Conservation (phyloP, 2,888 invertebrate genomes). For the Rhagonycha lutea region DNA sequence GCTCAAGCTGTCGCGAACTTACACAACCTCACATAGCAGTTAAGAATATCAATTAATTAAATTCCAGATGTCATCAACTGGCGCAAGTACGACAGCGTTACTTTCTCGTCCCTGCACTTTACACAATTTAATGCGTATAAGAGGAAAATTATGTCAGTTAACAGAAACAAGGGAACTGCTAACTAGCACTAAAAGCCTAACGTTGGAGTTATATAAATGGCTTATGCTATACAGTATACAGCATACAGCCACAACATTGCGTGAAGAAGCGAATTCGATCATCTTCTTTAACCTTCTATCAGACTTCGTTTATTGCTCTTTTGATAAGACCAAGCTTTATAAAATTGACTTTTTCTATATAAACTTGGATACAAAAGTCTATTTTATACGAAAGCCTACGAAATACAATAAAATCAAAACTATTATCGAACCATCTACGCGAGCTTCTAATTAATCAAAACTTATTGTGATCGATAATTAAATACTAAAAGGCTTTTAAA, state of each 20-base stretch:
- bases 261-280: constrained; percentile 41
- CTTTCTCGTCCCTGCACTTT: constrained; percentile 46
- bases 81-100: constrained; percentile 32
- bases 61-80: constrained; percentile 43
- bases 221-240: constrained; percentile 48
- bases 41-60: constrained; percentile 39
- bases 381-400: background rate
- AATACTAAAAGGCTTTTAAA: background rate
- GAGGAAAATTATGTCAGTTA: constrained; percentile 55
- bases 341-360: constrained; percentile 16
- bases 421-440: background rate
- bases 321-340: constrained; percentile 19
- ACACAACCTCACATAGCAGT: constrained; percentile 28
- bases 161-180: constrained; percentile 52
- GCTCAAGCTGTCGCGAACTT: constrained; percentile 25
- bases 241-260: constrained; percentile 41
- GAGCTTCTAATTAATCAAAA: background rate
- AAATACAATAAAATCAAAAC: background rate
- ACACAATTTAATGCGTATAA: constrained; percentile 52
- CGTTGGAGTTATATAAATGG: constrained; percentile 50
- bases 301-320: constrained; percentile 25
- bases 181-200: constrained; percentile 53
- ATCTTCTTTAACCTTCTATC: constrained; percentile 36
- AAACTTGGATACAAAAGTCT: background rate
- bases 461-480: background rate